Evolutionary conservation across 2,797 vertebrate species (phyloP), one percentile per base, ranked within the genome.

Genomic region (Podarcis siculus): DNA sequence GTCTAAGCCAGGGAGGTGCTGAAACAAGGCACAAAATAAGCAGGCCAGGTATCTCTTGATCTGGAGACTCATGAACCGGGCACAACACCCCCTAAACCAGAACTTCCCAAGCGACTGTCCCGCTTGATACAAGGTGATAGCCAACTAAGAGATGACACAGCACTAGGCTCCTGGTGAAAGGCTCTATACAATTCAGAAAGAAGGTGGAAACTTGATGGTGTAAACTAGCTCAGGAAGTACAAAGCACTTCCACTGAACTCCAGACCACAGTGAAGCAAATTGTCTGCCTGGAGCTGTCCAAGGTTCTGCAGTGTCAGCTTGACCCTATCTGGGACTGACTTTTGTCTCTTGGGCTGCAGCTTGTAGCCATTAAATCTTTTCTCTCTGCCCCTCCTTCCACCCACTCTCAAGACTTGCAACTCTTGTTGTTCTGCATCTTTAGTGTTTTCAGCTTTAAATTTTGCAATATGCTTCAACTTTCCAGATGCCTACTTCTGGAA

Each of bases 401-500:
- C 32, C 3, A 10, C 2, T 37, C 37, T 86, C 85, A n/a, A 79
- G 69, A 73, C 45, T 9, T 83, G 45, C 17, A 35, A 25, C 35
- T 79, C 30, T 82, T 17, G 6, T 64, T 15, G 58, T 9, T 66
- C 27, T 66, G 37, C 25, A 27, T 7, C 23, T 84, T 75, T 35
- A 27, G 8, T 58, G 23, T 37, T 1, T 61, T 69, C 49, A 39
- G 23, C 13, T 10, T 35, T n/a, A 21, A 8, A 27, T 78, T 78
- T 6, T 64, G 71, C 39, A 64, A 76, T 30, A 42, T 9, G 35
- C 35, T 75, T 21, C 17, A 2, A 35, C 79, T 82, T 78, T 58
- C 66, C 9, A 72, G 8, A 2, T 83, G 86, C 83, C 71, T 30
- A 88, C 73, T 69, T 91, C 86, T 80, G 79, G 39, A 90, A 92